A percentile compares a stretch with the other conserved stretches of the same genome.
phyloP scores from a whole-genome alignment of 2,888 invertebrate species.

The Dryobota labecula region DNA sequence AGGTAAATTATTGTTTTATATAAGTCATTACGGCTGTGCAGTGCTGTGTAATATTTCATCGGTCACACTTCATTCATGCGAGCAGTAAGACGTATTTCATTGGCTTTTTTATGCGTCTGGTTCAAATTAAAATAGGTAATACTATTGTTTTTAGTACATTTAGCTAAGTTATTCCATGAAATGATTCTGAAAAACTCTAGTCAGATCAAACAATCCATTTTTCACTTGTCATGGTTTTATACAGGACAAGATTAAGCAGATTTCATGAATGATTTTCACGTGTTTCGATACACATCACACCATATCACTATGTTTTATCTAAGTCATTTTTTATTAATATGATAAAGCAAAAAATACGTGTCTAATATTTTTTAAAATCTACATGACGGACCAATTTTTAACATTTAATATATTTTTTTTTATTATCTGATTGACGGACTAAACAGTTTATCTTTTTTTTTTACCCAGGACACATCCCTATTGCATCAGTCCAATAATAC shows the following conservation, averaged over 20 bases:
- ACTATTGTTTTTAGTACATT: neutral
- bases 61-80: slow-evolving; percentile 41
- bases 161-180: neutral
- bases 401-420: too few relatives aligned
- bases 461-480: too few relatives aligned
- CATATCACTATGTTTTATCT: too few relatives aligned
- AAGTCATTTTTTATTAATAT: too few relatives aligned
- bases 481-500: slow-evolving; percentile 17
- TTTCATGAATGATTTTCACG: neutral
- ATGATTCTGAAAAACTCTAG: neutral
- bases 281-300: neutral
- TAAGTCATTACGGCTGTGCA: slow-evolving; percentile 38
- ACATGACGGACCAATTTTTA: too few relatives aligned
- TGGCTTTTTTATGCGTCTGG: neutral
- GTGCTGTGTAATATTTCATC: slow-evolving; percentile 37
- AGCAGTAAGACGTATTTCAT: neutral
- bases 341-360: too few relatives aligned
- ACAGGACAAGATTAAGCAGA: neutral
- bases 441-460: too few relatives aligned
- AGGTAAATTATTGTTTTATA: slow-evolving; percentile 48
- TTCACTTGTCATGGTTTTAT: too few relatives aligned
- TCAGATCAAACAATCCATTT: neutral
- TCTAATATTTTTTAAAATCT: too few relatives aligned
- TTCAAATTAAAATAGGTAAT: neutral
- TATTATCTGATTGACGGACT: too few relatives aligned